These are phyloP conservation scores for Oegoconia quadripuncta DNA, from an alignment of 2,888 invertebrate genomes.

Conservation along the genomic window DNA sequence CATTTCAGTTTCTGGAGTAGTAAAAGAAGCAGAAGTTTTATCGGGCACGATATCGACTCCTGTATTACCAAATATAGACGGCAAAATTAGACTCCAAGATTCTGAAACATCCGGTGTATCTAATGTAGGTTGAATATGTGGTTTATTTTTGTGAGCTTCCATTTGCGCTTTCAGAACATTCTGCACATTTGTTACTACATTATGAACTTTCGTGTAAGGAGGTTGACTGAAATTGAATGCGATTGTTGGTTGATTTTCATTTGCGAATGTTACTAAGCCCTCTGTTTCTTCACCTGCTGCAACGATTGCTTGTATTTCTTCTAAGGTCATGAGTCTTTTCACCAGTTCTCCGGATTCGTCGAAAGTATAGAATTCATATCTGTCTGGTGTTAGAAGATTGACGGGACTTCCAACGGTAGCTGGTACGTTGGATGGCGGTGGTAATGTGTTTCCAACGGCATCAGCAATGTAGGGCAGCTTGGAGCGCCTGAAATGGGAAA, in stretches of 20 bases:
- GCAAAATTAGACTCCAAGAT: constrained; percentile 90
- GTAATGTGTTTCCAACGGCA: constrained; percentile 82
- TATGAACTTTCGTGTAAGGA: constrained; percentile 85
- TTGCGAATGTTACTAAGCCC: constrained; percentile 70
- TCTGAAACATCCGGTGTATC: constrained; percentile 87
- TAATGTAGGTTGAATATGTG: constrained; percentile 66
- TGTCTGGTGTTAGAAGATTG: constrained; percentile 87
- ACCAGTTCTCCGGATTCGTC: constrained; percentile 90
- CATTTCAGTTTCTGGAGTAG: constrained; percentile 67
- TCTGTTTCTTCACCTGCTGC: constrained; percentile 88
- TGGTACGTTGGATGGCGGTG: constrained; percentile 80
- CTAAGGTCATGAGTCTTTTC: constrained; percentile 89
- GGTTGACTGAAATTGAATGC: constrained; percentile 73
- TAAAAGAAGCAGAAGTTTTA: constrained; percentile 56
- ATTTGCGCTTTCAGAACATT: constrained; percentile 90
- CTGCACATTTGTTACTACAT: constrained; percentile 90
- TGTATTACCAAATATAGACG: constrained; percentile 87
- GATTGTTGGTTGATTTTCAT: constrained; percentile 66
- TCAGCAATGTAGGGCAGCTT: constrained; percentile 82
- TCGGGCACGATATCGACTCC: constrained; percentile 80
- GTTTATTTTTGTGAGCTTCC: constrained; percentile 79
- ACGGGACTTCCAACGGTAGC: constrained; percentile 88
- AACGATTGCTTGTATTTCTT: constrained; percentile 91
- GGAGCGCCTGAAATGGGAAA: constrained; percentile 52
- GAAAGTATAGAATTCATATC: constrained; percentile 93